phyloP scores from a whole-genome alignment of 2,888 invertebrate genomes.

The Mimumesa dahlbomi region DNA sequence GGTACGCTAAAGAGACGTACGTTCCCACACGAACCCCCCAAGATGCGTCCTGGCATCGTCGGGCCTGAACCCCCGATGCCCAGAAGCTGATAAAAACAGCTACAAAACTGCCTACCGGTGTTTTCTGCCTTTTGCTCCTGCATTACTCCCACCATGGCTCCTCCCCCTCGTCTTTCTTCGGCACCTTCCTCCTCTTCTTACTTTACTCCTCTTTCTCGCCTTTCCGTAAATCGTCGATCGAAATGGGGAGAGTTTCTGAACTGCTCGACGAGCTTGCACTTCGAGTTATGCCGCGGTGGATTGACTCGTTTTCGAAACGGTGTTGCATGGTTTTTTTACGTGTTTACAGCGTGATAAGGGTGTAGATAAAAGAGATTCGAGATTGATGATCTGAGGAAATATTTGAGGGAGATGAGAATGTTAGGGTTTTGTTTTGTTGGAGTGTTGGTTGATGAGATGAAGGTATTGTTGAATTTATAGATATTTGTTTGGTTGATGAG shows the following conservation, averaged over 20 bases:
- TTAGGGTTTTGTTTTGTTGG: no score
- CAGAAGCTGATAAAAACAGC: slow-evolving; percentile 80
- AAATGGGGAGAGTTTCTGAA: slow-evolving; percentile 15
- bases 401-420: no score
- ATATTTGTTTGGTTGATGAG: no score
- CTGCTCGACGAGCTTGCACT: slow-evolving; percentile 7
- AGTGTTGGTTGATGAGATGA: no score
- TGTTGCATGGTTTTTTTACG: no score
- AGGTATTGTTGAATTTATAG: no score
- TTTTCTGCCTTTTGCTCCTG: slow-evolving; percentile 69
- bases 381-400: no score
- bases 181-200: slow-evolving; percentile 35
- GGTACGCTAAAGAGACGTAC: slow-evolving; percentile 78
- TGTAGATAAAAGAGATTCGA: neutral
- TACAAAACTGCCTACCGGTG: slow-evolving; percentile 77
- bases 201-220: slow-evolving; percentile 38
- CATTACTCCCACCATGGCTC: slow-evolving; percentile 57
- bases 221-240: slow-evolving; percentile 34
- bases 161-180: slow-evolving; percentile 43
- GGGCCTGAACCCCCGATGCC: slow-evolving; percentile 77
- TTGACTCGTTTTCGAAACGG: slow-evolving; percentile 46
- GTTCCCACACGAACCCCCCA: slow-evolving; percentile 80
- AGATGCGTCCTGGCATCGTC: slow-evolving; percentile 78
- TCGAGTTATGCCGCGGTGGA: slow-evolving; percentile 20
- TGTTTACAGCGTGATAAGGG: neutral